Base-by-base conservation (phyloP, 2,888 invertebrate species). In the Brassicogethes aeneus region DNA sequence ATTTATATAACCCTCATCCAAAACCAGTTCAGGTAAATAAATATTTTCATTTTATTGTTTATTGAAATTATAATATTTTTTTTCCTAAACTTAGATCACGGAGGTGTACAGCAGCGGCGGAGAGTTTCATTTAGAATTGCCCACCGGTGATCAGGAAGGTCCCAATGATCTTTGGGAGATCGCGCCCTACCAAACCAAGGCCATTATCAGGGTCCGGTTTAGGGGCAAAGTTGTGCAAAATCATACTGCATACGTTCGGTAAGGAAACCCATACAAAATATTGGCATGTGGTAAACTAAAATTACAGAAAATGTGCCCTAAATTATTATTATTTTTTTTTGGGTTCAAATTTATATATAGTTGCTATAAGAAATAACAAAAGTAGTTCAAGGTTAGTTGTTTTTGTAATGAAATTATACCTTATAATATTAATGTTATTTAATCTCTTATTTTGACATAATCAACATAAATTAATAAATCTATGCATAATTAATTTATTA, bases 1-100 rank as follows among this genome's bases (percentile, higher is more conserved):
- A 85, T 57, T 79, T 99, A 75, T 87, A 94, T 73, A 99, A 99
- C 78, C 97, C 97, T 51, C 88, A 92, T 65, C 76, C 81, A 56
- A 78, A 80, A 57, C 77, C 88, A 43, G 75, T 95, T 67, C 91
- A 93, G 79, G 88, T 90, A 68, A 63, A 54, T 40, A 34, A 36
- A 41, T 36, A 16, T 33, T 8, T 10, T 33, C 5, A 13, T 5
- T 33, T 5, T 33, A 10, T 8, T 13, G n/a, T n/a, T n/a, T n/a
- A n/a, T n/a, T n/a, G n/a, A 16, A 33, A 34, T 15, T 5, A 14
- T 42, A 29, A 39, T 29, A 15, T 23, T 34, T 7, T 2, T 7
- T 7, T 23, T 23, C 5, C 23, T 23, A 33, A 47, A 31, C 35
- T 56, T 48, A 83, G 81, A 80, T 88, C 61, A 70, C 79, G 46